Percentiles rank a stretch among this genome's conserved stretches.
Evolutionary conservation across 2,113 vertebrate species (phyloP).

Genomic region (Silurus asotus): DNA sequence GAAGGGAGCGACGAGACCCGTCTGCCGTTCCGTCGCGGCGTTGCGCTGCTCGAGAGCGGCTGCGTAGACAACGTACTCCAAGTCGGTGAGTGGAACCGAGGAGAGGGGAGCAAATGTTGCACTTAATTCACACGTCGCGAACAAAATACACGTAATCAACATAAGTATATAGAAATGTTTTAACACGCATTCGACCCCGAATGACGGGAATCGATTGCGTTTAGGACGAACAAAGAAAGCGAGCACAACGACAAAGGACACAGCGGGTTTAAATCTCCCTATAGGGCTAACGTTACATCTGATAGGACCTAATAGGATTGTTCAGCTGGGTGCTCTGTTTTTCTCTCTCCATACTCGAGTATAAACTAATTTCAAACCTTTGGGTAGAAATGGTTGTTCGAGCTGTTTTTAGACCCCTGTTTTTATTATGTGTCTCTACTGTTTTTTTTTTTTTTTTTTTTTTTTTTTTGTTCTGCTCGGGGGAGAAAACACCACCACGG

Average conservation of each 20-base stretch:
- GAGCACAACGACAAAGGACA: slow-evolving; percentile 59
- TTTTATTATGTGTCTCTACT: slow-evolving; percentile 11
- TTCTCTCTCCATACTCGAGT: background rate
- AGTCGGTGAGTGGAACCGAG: slow-evolving; percentile 85
- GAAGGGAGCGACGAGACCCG: slow-evolving; percentile 84
- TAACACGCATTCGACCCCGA: background rate
- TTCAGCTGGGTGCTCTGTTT: background rate
- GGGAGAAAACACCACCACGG: slow-evolving; percentile 48
- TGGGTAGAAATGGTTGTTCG: background rate
- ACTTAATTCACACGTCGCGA: background rate
- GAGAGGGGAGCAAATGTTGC: slow-evolving; percentile 13
- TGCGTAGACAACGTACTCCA: slow-evolving; percentile 95
- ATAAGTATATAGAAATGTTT: background rate
- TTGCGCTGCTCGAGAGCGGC: slow-evolving; percentile 88
- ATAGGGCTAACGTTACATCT: slow-evolving; percentile 17
- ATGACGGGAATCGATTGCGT: slow-evolving; percentile 34
- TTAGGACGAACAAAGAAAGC: slow-evolving; percentile 65
- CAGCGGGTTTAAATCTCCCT: slow-evolving; percentile 53
- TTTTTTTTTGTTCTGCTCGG: background rate
- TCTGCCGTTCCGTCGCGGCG: slow-evolving; percentile 89
- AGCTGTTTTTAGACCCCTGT: background rate
- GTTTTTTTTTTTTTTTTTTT: slow-evolving; percentile 29
- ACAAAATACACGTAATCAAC: background rate
- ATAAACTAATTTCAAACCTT: background rate
- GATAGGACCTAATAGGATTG: background rate